Evolutionary conservation across 2,113 vertebrate species (phyloP).

Genomic region (Callospermophilus lateralis): DNA sequence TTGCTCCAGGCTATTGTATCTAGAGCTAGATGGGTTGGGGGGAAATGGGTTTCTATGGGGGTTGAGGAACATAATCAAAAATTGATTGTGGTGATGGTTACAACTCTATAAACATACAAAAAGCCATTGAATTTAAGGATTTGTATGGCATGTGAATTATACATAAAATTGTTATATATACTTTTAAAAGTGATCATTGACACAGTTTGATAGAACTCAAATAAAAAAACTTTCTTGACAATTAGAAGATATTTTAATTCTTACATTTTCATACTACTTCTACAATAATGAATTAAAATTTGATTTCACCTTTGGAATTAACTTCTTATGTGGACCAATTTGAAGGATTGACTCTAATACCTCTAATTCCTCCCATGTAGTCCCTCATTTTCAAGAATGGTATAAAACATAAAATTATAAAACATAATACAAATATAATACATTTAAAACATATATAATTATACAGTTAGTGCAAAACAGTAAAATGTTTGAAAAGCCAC

Average conservation of each 20-base stretch:
- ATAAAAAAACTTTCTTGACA: constrained; percentile 47
- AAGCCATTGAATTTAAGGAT: constrained; percentile 18
- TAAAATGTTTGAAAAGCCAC: constrained; percentile 30
- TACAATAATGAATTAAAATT: constrained; percentile 8
- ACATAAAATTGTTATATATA: not conserved
- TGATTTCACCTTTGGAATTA: not conserved
- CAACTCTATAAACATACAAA: not conserved
- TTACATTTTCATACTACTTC: constrained; percentile 10
- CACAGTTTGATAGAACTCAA: constrained; percentile 32
- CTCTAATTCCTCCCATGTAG: not conserved
- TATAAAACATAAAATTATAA: not conserved
- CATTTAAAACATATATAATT: constrained; percentile 39
- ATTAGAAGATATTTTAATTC: constrained; percentile 49
- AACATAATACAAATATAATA: not conserved
- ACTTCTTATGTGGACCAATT: not conserved
- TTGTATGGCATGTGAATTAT: constrained; percentile 28
- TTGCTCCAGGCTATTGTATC: not conserved
- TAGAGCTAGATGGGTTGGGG: not conserved
- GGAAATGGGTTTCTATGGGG: not conserved
- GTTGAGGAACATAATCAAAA: not conserved
- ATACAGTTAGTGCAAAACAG: not conserved
- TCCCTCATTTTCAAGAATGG: constrained; percentile 29
- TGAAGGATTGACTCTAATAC: not conserved
- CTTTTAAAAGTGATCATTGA: constrained; percentile 1
- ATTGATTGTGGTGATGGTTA: not conserved